Evolutionary conservation across 2,797 vertebrate genomes (phyloP).

Genomic region (Tapirus indicus): DNA sequence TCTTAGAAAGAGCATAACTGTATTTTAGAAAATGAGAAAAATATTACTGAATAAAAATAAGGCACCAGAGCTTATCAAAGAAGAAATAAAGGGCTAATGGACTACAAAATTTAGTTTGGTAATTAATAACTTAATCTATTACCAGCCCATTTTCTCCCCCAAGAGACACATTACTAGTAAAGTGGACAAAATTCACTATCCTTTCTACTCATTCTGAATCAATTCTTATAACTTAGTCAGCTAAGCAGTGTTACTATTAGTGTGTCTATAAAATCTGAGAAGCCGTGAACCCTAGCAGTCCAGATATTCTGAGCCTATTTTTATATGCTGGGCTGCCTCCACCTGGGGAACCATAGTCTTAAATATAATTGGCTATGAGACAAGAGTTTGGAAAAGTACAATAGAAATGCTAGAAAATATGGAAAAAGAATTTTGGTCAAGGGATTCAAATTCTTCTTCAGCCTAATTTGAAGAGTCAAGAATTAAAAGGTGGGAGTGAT

Average conservation of each 20-base stretch:
- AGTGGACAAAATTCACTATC: neutral
- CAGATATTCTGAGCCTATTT: neutral
- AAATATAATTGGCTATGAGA: neutral
- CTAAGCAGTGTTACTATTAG: neutral
- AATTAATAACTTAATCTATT: neutral
- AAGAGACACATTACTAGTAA: neutral
- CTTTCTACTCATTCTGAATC: neutral
- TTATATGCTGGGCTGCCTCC: neutral
- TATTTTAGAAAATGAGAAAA: conserved; percentile 13
- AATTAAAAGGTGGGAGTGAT: neutral
- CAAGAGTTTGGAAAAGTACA: neutral
- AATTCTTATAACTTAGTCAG: neutral
- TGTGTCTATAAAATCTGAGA: neutral
- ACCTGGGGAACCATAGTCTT: neutral
- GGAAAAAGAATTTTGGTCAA: conserved; percentile 7
- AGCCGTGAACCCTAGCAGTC: neutral
- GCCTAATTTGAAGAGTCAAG: neutral
- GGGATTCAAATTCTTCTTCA: neutral
- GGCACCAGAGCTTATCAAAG: neutral
- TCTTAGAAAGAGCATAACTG: neutral
- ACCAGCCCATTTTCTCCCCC: neutral
- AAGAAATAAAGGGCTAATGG: neutral
- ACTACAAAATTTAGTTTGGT: neutral
- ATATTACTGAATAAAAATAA: conserved; percentile 33
- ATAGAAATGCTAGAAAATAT: neutral